Conservation (phyloP, 2,888 invertebrate genomes). For the Tiphia femorata region DNA sequence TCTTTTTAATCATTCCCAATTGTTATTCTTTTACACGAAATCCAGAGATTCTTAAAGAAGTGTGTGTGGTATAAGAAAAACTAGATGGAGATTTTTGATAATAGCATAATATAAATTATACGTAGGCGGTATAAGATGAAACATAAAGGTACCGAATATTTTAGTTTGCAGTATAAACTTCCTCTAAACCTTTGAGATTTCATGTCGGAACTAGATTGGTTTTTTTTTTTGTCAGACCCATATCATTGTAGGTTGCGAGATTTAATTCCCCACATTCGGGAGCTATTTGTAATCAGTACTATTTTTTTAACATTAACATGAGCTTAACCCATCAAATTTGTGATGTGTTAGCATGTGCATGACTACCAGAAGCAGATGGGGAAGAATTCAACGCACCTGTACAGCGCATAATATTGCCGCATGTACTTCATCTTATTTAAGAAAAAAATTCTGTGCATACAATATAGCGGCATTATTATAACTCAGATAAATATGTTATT, state of each 20-base stretch:
- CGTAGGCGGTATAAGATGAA: slow-evolving; percentile 15
- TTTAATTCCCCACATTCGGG: too few species aligned
- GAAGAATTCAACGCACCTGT: background rate
- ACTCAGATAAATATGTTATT: slow-evolving; percentile 25
- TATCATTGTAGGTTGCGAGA: too few species aligned
- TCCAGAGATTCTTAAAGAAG: slow-evolving; percentile 15
- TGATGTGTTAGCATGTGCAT: too few species aligned
- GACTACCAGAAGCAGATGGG: background rate
- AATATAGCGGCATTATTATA: slow-evolving; percentile 8
- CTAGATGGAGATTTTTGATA: slow-evolving; percentile 48
- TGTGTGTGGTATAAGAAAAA: slow-evolving; percentile 9
- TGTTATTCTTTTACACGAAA: slow-evolving; percentile 42
- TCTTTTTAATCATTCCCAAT: slow-evolving; percentile 54
- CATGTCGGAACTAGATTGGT: too few species aligned
- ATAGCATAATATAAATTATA: slow-evolving; percentile 29
- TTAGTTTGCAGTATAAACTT: slow-evolving; percentile 10
- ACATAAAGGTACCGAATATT: slow-evolving; percentile 1
- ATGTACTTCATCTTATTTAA: slow-evolving; percentile 2
- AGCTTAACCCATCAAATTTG: too few species aligned
- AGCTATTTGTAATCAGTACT: too few species aligned
- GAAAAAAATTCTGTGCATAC: too few species aligned
- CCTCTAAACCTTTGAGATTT: background rate
- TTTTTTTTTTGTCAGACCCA: too few species aligned
- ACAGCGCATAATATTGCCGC: slow-evolving; percentile 1
- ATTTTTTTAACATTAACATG: too few species aligned